Conservation (phyloP, 1,140 invertebrate genomes). For the Drosophila orosa region DNA sequence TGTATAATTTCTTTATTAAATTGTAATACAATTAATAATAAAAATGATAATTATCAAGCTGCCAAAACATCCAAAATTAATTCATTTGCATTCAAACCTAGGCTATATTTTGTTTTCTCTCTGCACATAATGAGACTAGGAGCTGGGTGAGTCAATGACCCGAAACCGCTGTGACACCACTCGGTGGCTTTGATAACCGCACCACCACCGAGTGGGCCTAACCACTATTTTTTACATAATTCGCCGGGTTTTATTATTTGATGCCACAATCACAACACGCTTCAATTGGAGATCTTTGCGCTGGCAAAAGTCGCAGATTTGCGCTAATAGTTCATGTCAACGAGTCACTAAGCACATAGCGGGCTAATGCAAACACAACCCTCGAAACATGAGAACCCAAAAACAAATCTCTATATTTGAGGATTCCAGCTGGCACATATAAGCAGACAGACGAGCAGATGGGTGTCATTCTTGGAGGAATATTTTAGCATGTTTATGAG, state of each 20-base stretch:
- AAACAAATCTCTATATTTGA: background rate
- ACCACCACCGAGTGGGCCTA: constrained; percentile 27
- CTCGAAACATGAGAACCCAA: constrained; percentile 25
- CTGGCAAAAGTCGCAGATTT: constrained; percentile 78
- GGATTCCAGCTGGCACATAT: constrained; percentile 19
- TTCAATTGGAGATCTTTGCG: constrained; percentile 27
- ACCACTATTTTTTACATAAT: constrained; percentile 49
- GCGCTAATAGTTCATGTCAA: constrained; percentile 85
- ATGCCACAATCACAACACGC: constrained; percentile 19
- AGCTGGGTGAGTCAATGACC: constrained; percentile 68
- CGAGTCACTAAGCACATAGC: constrained; percentile 61
- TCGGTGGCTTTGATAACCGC: constrained; percentile 29
- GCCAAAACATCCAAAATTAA: background rate
- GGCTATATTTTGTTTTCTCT: background rate
- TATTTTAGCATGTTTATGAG: constrained; percentile 58
- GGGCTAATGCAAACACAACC: constrained; percentile 27
- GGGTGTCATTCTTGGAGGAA: constrained; percentile 34
- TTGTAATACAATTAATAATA: too few relatives aligned
- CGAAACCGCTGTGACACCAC: constrained; percentile 40
- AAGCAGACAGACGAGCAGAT: constrained; percentile 2
- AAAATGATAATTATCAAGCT: too few relatives aligned
- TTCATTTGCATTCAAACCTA: background rate
- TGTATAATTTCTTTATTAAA: background rate
- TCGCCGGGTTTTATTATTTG: constrained; percentile 23
- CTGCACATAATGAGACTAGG: constrained; percentile 22